Evolutionary conservation across 2,113 vertebrate species (phyloP).

Genomic region (Galeopterus variegatus): DNA sequence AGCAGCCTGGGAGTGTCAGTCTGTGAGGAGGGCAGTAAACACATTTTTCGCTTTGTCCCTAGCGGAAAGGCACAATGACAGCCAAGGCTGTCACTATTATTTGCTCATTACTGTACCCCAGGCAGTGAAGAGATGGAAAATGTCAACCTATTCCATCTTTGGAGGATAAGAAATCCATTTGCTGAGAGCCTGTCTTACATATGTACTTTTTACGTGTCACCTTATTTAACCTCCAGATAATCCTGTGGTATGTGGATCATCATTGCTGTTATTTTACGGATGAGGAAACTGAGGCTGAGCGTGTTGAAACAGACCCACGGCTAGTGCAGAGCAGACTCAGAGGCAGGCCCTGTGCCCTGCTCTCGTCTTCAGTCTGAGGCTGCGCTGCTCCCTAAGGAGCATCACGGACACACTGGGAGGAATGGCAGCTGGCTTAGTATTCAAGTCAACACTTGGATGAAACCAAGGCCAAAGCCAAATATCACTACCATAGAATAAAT

Average conservation of each 20-base stretch:
- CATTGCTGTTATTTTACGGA: background rate
- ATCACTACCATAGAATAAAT: background rate
- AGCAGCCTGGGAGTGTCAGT: background rate
- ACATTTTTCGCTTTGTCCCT: background rate
- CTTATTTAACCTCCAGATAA: background rate
- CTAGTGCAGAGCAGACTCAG: background rate
- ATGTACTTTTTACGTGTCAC: background rate
- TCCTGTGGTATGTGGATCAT: background rate
- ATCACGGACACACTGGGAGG: background rate
- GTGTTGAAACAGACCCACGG: background rate
- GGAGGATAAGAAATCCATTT: constrained; percentile 23
- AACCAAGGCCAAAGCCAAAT: background rate
- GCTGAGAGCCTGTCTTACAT: background rate
- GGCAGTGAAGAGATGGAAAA: background rate
- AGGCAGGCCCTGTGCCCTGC: background rate
- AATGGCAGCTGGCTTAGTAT: background rate
- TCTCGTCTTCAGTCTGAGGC: background rate
- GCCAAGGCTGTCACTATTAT: background rate
- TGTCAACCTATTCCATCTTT: background rate
- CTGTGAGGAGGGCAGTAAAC: background rate
- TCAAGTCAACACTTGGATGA: background rate
- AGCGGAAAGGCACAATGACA: background rate
- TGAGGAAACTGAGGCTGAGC: background rate
- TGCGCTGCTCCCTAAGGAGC: background rate
- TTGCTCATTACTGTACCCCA: background rate